Evolutionary conservation across 2,888 invertebrate species (phyloP).

Genomic region (Esperia sulphurella): DNA sequence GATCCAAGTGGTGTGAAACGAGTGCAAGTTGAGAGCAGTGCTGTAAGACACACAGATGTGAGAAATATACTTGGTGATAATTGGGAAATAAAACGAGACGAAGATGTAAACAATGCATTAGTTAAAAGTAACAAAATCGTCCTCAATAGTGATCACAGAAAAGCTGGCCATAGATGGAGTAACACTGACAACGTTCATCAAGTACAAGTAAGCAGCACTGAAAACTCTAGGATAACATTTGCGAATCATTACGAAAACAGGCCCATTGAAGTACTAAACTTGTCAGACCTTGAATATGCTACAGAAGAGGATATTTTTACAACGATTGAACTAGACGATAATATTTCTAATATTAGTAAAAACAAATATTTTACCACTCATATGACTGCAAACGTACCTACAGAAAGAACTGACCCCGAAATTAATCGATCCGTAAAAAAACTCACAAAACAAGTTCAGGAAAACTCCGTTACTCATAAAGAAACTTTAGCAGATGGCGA

Average conservation of each 20-base stretch:
- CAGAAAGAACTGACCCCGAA: neutral
- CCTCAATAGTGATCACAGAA: neutral
- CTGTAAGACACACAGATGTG: neutral
- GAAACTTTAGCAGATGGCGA: neutral
- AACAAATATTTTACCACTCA: neutral
- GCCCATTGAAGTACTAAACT: constrained; percentile 5
- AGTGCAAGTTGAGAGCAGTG: neutral
- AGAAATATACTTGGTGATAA: constrained; percentile 5
- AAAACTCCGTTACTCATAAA: too few relatives aligned
- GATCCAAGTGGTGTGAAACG: neutral
- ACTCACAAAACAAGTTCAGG: too few relatives aligned
- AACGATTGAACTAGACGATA: neutral
- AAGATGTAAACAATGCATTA: neutral
- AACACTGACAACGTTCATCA: constrained; percentile 40
- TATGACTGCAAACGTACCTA: neutral
- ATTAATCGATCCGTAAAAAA: too few relatives aligned
- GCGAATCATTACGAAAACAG: neutral
- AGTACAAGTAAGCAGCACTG: constrained; percentile 13
- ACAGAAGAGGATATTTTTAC: constrained; percentile 4
- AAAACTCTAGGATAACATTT: neutral
- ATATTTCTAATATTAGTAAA: too few relatives aligned
- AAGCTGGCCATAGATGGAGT: constrained; percentile 37
- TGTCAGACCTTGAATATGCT: constrained; percentile 6
- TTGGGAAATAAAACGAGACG: neutral
- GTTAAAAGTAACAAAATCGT: neutral